A percentile compares a stretch with the other conserved stretches of the same genome.
Conservation (phyloP, 2,888 invertebrate species). For the Eupithecia vulgata region DNA sequence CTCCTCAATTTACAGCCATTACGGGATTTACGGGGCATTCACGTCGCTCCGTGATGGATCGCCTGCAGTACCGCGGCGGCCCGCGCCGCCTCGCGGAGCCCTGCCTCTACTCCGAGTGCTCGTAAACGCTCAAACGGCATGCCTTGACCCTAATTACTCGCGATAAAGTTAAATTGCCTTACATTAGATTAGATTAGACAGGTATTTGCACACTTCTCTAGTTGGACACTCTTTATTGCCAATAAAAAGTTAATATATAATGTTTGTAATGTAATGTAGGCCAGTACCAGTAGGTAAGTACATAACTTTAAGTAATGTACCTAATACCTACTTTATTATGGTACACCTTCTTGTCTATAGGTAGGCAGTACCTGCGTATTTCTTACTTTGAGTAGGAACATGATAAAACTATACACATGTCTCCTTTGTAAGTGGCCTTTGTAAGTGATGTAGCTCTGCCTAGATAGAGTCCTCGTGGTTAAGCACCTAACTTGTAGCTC, state of each 20-base stretch:
- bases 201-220: constrained; percentile 4
- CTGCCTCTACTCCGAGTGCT: background rate
- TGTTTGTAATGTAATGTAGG: background rate
- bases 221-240: constrained; percentile 15
- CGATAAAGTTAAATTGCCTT: constrained; percentile 23
- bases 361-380: too few species aligned
- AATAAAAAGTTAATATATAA: constrained; percentile 4
- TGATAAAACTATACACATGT: too few species aligned
- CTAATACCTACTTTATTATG: too few species aligned
- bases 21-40: constrained; percentile 22
- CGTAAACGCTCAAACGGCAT: constrained; percentile 8
- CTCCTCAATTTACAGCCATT: constrained; percentile 25
- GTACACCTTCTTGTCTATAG: too few species aligned
- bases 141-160: constrained; percentile 25
- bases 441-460: background rate
- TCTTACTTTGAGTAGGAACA: too few species aligned
- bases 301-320: background rate
- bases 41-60: constrained; percentile 25
- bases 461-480: background rate
- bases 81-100: background rate
- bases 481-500: background rate
- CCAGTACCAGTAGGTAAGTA: background rate
- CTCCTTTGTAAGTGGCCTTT: too few species aligned
- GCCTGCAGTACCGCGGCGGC: background rate
- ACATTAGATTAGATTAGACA: constrained; percentile 17